These are phyloP conservation scores for Rhynchonycteris naso DNA, from an alignment of 2,797 vertebrate genomes.

Conservation along the genomic window DNA sequence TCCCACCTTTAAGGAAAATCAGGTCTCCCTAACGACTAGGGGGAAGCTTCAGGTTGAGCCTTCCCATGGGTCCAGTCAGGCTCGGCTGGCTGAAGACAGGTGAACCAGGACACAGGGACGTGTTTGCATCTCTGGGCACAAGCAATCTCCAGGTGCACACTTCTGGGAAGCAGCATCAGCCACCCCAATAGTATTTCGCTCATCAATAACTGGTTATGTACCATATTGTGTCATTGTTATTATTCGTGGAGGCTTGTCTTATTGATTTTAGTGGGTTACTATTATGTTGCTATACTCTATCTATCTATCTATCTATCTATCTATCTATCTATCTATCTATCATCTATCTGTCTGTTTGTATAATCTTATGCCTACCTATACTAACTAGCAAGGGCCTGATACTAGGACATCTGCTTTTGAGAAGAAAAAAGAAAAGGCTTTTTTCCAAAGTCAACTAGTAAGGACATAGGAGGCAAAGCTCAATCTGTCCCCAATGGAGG, in stretches of 20 bases:
- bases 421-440: not conserved
- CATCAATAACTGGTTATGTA: no score
- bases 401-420: not conserved
- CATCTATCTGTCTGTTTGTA: no score
- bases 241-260: not conserved
- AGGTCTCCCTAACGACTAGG: not conserved
- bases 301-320: not conserved
- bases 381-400: not conserved
- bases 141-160: not conserved
- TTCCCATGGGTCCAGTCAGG: not conserved
- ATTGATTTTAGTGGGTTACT: not conserved
- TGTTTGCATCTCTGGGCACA: not conserved
- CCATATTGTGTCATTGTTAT: not conserved
- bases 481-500: not conserved
- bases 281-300: not conserved
- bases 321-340: not conserved
- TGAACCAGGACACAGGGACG: not conserved
- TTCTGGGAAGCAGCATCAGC: not conserved
- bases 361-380: not conserved
- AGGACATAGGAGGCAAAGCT: not conserved
- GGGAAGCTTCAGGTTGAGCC: not conserved
- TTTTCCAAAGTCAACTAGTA: not conserved
- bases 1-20: constrained; percentile 3
- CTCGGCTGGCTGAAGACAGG: not conserved
- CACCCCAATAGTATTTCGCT: no score